Conservation (phyloP, 64 coral and sea anemone genomes). For the Dendronephthya gigantea region DNA sequence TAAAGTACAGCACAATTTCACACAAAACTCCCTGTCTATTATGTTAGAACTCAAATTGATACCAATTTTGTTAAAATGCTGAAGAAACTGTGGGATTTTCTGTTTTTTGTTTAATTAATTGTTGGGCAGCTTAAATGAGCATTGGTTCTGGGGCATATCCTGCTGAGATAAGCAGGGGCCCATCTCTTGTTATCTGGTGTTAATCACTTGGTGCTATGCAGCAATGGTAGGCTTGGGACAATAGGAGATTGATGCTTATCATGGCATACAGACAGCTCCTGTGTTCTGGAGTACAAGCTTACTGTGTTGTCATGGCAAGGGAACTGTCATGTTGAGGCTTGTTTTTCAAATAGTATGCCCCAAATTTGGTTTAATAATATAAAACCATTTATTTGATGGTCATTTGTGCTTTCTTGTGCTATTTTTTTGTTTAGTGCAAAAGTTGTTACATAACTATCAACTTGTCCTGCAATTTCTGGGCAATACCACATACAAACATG, state of each 20-base stretch:
- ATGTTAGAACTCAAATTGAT: background rate
- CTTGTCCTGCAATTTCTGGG: background rate
- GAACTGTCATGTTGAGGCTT: background rate
- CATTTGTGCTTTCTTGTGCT: background rate
- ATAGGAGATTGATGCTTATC: conserved; percentile 10
- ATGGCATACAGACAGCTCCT: background rate
- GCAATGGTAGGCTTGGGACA: background rate
- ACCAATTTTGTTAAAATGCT: background rate
- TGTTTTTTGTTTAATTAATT: background rate
- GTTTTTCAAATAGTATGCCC: background rate
- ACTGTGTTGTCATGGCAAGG: background rate
- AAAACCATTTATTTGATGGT: background rate
- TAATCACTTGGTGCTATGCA: conserved; percentile 1
- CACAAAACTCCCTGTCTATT: background rate
- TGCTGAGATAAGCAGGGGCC: background rate
- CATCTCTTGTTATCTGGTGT: conserved; percentile 9
- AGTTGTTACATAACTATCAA: no score
- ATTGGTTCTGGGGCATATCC: background rate
- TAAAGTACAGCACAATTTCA: background rate
- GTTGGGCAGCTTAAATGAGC: background rate
- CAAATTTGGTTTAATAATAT: background rate
- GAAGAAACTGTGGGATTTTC: background rate
- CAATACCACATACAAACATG: background rate
- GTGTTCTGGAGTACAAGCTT: background rate
- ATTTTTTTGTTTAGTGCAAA: no score